Evolutionary conservation across 2,888 invertebrate genomes (phyloP).

Genomic region (Maniola hyperantus): DNA sequence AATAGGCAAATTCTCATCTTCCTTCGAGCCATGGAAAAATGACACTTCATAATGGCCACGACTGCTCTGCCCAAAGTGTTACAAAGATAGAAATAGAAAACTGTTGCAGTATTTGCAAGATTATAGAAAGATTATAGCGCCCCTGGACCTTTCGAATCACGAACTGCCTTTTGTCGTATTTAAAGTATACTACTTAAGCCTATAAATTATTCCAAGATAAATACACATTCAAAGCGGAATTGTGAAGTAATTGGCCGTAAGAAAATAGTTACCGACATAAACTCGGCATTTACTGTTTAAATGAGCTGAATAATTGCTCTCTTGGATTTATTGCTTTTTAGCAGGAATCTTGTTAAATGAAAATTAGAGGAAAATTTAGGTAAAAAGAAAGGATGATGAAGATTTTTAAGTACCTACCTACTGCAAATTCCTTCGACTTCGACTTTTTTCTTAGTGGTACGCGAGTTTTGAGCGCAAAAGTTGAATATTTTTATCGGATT

Average conservation of each 20-base stretch:
- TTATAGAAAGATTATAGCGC: no score
- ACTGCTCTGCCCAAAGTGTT: no score
- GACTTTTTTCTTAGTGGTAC: neutral
- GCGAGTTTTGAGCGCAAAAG: no score
- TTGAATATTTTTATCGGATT: no score
- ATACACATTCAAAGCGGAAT: slow-evolving; percentile 15
- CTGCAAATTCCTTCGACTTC: neutral
- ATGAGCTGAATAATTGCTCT: slow-evolving; percentile 23
- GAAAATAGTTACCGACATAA: slow-evolving; percentile 24
- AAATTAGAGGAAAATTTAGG: neutral
- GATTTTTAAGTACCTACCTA: neutral
- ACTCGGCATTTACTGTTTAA: slow-evolving; percentile 20
- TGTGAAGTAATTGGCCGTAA: slow-evolving; percentile 24
- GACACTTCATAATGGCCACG: no score
- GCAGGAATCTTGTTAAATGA: slow-evolving; percentile 13
- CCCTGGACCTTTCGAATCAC: neutral
- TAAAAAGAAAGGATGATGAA: neutral
- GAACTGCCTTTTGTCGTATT: neutral
- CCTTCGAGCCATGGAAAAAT: no score
- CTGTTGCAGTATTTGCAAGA: no score
- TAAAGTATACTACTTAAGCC: neutral
- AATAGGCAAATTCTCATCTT: no score
- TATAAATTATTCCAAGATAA: slow-evolving; percentile 14
- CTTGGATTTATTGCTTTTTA: slow-evolving; percentile 18
- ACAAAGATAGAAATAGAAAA: no score